Conservation (phyloP, 2,797 vertebrate genomes). For the Muscicapa striata region DNA sequence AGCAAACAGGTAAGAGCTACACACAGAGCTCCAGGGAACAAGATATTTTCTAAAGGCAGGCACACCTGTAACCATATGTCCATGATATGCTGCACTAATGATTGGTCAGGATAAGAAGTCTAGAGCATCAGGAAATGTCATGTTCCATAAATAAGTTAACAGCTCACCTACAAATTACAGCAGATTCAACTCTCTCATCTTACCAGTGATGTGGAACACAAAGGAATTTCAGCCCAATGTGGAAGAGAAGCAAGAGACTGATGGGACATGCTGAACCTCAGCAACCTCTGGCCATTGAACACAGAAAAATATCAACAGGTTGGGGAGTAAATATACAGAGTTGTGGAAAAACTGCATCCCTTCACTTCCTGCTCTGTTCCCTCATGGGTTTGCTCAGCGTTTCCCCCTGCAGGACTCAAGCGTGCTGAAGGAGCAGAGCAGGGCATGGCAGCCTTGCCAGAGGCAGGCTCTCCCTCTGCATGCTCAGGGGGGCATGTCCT, state of each 20-base stretch:
- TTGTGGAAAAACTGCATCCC: background rate
- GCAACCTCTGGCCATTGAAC: background rate
- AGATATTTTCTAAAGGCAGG: background rate
- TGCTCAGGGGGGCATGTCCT: background rate
- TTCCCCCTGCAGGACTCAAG: background rate
- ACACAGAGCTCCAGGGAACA: background rate
- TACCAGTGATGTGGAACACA: background rate
- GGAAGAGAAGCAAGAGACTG: background rate
- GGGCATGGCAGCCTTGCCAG: background rate
- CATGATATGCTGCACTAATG: background rate
- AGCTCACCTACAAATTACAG: background rate
- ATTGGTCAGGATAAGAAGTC: background rate
- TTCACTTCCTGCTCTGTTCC: background rate
- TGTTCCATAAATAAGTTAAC: background rate
- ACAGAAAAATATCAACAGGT: background rate
- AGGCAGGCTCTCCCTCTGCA: background rate
- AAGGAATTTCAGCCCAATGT: background rate
- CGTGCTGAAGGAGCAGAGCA: background rate
- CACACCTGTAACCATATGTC: background rate
- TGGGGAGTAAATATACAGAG: background rate
- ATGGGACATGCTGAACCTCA: background rate
- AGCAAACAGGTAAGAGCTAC: background rate
- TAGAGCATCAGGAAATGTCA: background rate
- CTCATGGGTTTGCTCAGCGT: accelerated
- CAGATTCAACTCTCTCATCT: background rate